Base-by-base conservation (phyloP, 2,888 invertebrate species). In the Plebejus anna region DNA sequence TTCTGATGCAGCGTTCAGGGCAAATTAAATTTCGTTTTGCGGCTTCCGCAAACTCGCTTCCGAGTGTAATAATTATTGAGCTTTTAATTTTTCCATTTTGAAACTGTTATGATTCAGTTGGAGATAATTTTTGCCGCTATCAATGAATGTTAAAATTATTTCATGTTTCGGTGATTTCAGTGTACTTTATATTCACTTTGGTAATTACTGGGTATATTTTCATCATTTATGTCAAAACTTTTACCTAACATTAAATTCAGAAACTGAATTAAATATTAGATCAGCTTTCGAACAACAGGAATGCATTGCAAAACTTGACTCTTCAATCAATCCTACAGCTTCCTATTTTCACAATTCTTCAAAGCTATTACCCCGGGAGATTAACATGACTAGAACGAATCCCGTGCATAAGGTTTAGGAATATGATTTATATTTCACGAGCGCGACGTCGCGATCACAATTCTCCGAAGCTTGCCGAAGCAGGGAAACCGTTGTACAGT, bases 21-120 rank as follows among this genome's bases (percentile, higher is more conserved):
- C 92, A 93, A 94, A 94, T 94, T 94, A 93, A 93, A 93, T 94
- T 94, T 93, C 92, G 90, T 92, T 93, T 91, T 92, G 93, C 87
- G 91, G 93, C 89, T 92, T 92, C 89, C 91, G 89, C 90, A 90
- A 91, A 91, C 91, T 92, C 89, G 85, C 88, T 91, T 90, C 86
- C 88, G 87, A 88, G 88, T 88, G 88, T 92, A 90, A 92, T 92
- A 90, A 92, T 92, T 90, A 90, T 90, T 86, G 87, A 85, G 86
- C 82, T 88, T 89, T 89, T 87, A 75, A 73, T 73, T 85, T 88
- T 87, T 82, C 81, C 83, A 82, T 84, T 85, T 83, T 82, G 78
- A 80, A 81, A 79, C 79, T 82, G 87, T 86, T 88, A 88, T 88
- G 87, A 88, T 88, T 88, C 88, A 75, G 86, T 83, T 83, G 82